Evolutionary conservation across 2,888 invertebrate species (phyloP), one percentile per base, ranked within the genome.

Genomic region (Melipona beecheii): DNA sequence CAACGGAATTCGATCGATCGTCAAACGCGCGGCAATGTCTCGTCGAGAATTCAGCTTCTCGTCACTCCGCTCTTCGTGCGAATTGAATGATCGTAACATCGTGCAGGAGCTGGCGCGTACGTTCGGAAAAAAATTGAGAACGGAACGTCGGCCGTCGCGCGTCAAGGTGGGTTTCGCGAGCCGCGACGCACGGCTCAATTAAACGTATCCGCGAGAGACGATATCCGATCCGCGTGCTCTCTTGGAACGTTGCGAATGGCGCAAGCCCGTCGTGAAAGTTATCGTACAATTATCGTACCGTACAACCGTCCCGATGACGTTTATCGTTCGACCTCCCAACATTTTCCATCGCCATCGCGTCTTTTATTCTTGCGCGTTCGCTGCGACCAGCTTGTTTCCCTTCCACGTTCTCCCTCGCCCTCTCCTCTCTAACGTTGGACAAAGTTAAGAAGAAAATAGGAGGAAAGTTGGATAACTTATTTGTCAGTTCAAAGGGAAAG

Each of bases 241-340:
- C 68, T 72, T 65, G 52, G 64, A 68, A 71, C 84, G 56, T 64
- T 68, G 73, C 83, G 79, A 66, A 89, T 70, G 81, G 66, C 56
- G 76, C 78, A 81, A 85, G 79, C 76, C 78, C 74, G 60, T 84
- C 83, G 84, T 85, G 87, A 87, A 89, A 87, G 78, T 85, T 87
- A 87, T 88, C 78, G 85, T 78, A 86, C 87, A 89, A 87, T 89
- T 87, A 89, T 88, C 76, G 83, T 84, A 86, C 81, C 50, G 75
- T 85, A 87, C 78, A 77, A 50, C 85, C 79, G 74, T 86, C 83
- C 74, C 58, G 75, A 76, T 86, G 84, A 84, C 81, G 78, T 89
- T 89, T 89, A 88, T 86, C 85, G 84, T 81, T 75, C 81, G 77
- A 74, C 84, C 85, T 81, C 87, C 81, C 83, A 86, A 83, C 87